Base-by-base conservation (phyloP, 2,888 invertebrate genomes). In the Unio delphinus region DNA sequence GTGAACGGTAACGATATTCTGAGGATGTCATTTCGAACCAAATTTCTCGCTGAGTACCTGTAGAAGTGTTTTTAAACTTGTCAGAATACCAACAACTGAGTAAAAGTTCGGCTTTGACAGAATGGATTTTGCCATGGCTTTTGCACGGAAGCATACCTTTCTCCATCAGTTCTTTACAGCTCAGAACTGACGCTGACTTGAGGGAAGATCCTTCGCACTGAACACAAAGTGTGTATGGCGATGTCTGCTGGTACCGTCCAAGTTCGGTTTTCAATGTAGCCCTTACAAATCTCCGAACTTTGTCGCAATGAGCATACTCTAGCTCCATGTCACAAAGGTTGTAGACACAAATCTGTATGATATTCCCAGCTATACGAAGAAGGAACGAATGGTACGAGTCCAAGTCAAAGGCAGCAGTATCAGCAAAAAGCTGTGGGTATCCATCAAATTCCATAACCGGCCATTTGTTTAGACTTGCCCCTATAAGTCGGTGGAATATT, bases 401-500 rank as follows among this genome's bases (percentile, higher is more conserved):
- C 45, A 75, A 61, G 26, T 73, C 72, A 45, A 77, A 77, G 3
- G 75, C 69, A 17, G 73, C 77, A 20, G 71, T 55, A 61, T 75
- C 72, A 34, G 69, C 68, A 56, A 66, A 77, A 17, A 77, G 60
- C 45, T 75, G 73, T 4, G 69, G 67, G 23, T 71, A 67, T 5
- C 68, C 67, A 20, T 68, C 75, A 6, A 69, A 66, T 58, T 73
- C 66, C 23, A 73, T 61, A 17, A 77, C 64, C 18, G 68, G 55
- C 58, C 73, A 73, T 18, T 63, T 69, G 4, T 69, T 70, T 45
- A 77, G 54, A 62, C 74, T 69, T 17, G 69, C 77, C 17, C 77
- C 74, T 6, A 75, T 60, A 70, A 77, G 73, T 70, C 77, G 62
- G 45, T 77, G 77, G 57, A 77, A 77, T 15, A 77, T 65, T 20